phyloP scores from a whole-genome alignment of 2,888 invertebrate genomes.

The Strigamia maritima region DNA sequence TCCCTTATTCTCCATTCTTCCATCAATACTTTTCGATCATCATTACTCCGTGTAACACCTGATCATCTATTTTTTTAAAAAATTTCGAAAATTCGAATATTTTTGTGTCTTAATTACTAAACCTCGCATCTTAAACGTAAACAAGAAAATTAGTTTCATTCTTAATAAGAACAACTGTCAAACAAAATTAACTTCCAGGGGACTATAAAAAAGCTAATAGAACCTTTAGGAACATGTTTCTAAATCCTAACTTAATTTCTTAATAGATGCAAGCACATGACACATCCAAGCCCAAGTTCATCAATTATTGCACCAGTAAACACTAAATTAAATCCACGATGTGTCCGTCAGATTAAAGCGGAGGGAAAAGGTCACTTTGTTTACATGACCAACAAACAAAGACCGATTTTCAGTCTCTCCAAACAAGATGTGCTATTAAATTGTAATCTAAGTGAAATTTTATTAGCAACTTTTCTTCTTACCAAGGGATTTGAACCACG shows the following conservation, averaged over 20 bases:
- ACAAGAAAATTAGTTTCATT: no score
- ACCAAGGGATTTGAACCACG: slow-evolving; percentile 55
- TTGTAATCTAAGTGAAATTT: background rate
- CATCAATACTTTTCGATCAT: background rate
- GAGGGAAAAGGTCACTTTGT: background rate
- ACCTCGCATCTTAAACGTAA: background rate
- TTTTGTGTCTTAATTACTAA: background rate
- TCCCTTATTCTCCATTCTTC: background rate
- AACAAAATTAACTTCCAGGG: background rate
- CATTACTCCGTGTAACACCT: background rate
- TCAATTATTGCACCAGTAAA: background rate
- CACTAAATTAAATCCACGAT: background rate
- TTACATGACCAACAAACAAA: slow-evolving; percentile 17
- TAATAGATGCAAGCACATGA: slow-evolving; percentile 4
- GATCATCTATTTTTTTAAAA: background rate
- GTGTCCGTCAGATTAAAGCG: background rate
- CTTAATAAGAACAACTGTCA: background rate
- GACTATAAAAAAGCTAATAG: background rate
- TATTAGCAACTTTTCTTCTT: slow-evolving; percentile 38
- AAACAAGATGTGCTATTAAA: slow-evolving; percentile 16
- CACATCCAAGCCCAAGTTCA: background rate
- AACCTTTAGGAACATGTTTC: background rate
- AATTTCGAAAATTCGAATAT: background rate
- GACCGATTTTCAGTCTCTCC: background rate
- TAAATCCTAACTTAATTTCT: background rate